phyloP scores from a whole-genome alignment of 2,113 vertebrate species.

The Microcebus murinus region DNA sequence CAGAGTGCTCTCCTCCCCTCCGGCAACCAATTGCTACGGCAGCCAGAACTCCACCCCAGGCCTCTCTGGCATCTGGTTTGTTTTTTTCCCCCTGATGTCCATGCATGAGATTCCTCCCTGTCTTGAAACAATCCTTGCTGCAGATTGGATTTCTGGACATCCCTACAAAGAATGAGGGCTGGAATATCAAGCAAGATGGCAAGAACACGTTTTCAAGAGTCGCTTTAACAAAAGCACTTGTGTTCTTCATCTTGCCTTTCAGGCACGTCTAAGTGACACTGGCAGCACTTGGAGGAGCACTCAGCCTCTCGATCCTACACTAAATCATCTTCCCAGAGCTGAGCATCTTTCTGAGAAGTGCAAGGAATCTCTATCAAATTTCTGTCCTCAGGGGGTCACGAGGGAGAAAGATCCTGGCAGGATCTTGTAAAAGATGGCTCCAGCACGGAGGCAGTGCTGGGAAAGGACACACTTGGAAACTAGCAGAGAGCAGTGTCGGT shows the following conservation, averaged over 20 bases:
- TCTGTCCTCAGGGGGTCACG: not conserved
- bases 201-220: not conserved
- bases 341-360: not conserved
- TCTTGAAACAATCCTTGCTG: not conserved
- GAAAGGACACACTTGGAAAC: no score
- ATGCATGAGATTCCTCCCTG: not conserved
- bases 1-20: not conserved
- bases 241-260: not conserved
- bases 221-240: not conserved
- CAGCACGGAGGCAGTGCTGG: no score
- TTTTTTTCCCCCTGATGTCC: not conserved
- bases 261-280: not conserved
- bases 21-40: not conserved
- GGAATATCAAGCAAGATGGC: not conserved
- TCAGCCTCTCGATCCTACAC: not conserved
- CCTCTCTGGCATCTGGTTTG: not conserved
- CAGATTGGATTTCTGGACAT: not conserved
- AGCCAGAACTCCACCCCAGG: not conserved
- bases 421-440: no score
- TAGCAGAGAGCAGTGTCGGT: no score
- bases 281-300: not conserved
- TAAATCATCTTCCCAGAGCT: not conserved
- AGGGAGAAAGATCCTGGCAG: not conserved
- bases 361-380: not conserved
- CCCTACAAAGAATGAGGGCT: not conserved